Evolutionary conservation across 2,113 vertebrate genomes (phyloP), one percentile per base, ranked within the genome.

Genomic region (Calidris pugnax): DNA sequence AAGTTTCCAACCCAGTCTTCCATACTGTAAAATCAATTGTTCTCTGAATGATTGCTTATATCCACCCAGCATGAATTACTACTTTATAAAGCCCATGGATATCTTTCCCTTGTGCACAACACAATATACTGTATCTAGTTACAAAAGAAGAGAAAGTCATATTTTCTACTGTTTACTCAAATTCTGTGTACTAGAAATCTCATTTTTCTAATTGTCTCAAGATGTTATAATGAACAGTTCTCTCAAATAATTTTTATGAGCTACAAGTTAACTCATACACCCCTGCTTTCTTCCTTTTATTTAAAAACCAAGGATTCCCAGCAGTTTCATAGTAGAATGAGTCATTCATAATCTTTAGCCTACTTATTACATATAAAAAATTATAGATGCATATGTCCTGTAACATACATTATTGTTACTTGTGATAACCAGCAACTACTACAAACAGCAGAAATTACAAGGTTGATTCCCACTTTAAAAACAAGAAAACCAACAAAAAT

Each of bases 41-140:
- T 97, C 95, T 97, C 66, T 91, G 93, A 98, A 97, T 96, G 94
- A 94, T 93, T 98, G 72, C 60, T 97, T 75, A 95, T 84, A 96
- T 45, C 71, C 83, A 94, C 83, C 97, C 96, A 90, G 92, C 96
- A 90, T 97, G 97, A 99, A 98, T 98, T 98, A 98, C 94, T 96
- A 96, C 96, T 96, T 98, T 98, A 98, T 98, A 98, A 98, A 98
- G 89, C 94, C 89, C 86, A 97, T 78, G 90, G 92, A 98, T 95
- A 97, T 98, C 96, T 97, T 84, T 89, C 90, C 93, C 87, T 94
- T 85, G 93, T 87, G 93, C 11, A 26, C 84, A 95, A 77, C 77
- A 73, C 53, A 97, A 84, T 97, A 91, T 67, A 97, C 30, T 59
- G 51, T 69, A 95, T 93, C 78, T 91, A 73, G 85, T 85, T 96